Evolutionary conservation across 2,113 vertebrate species (phyloP).

Genomic region (Caracal caracal): DNA sequence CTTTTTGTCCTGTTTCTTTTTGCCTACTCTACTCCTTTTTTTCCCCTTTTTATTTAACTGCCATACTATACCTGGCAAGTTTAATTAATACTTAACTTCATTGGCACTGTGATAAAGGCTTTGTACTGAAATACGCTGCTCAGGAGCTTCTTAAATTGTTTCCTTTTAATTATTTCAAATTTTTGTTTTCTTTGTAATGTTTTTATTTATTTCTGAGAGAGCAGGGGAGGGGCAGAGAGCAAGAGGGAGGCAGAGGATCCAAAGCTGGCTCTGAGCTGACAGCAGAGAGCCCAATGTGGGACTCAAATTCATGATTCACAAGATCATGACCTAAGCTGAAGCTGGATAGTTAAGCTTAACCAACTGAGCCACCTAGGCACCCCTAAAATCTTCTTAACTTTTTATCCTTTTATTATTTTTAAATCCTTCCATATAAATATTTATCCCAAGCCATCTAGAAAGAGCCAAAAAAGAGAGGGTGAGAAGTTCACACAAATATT

Average conservation of each 20-base stretch:
- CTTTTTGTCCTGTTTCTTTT: background rate
- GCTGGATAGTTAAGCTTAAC: too few species aligned
- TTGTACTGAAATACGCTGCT: background rate
- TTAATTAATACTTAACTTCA: background rate
- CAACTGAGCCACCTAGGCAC: too few species aligned
- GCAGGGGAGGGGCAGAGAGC: too few species aligned
- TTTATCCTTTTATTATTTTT: background rate
- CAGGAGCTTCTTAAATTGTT: conserved; percentile 7
- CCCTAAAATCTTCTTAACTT: background rate
- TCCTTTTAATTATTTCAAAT: background rate
- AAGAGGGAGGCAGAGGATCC: too few species aligned
- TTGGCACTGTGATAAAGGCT: background rate
- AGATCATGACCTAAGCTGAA: too few species aligned
- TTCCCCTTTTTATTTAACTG: background rate
- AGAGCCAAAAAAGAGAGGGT: background rate
- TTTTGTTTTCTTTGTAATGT: background rate
- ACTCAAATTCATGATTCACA: too few species aligned
- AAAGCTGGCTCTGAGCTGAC: too few species aligned
- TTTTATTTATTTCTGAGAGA: too few species aligned
- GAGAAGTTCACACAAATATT: background rate
- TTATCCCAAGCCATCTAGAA: conserved; percentile 8
- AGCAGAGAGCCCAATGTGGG: too few species aligned
- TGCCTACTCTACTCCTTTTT: background rate
- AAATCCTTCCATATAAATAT: background rate
- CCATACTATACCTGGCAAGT: background rate